Percentiles rank a stretch among this genome's conserved stretches.
phyloP scores from a whole-genome alignment of 2,797 vertebrate genomes.

The Halcyon badia region DNA sequence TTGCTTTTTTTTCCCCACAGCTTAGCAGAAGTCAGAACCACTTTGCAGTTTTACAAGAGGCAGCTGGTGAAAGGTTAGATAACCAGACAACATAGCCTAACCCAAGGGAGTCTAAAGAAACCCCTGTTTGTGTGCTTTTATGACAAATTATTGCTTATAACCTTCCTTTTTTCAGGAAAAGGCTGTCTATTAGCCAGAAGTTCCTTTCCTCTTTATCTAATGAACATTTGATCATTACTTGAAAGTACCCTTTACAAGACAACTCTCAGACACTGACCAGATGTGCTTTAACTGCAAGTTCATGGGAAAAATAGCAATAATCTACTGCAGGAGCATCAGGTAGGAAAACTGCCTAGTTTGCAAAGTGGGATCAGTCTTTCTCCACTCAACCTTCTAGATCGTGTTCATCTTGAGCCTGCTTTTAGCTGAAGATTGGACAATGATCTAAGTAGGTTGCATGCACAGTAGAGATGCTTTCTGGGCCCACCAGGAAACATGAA shows the following conservation, averaged over 20 bases:
- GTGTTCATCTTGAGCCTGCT: not conserved
- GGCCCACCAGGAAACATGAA: not conserved
- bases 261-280: not conserved
- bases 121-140: not conserved
- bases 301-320: not conserved
- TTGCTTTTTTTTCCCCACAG: not conserved
- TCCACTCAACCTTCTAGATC: not conserved
- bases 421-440: not conserved
- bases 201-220: slow-evolving; percentile 21
- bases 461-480: not conserved
- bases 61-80: slow-evolving; percentile 51
- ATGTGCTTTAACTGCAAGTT: slow-evolving; percentile 21
- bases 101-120: slow-evolving; percentile 5
- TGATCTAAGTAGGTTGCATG: not conserved
- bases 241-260: not conserved
- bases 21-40: slow-evolving; percentile 30
- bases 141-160: not conserved
- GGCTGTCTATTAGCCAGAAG: not conserved
- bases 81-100: slow-evolving; percentile 27
- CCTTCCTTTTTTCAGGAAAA: not conserved
- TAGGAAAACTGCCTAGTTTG: not conserved
- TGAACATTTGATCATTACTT: not conserved
- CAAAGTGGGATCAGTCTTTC: not conserved
- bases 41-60: slow-evolving; percentile 48
- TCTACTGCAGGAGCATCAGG: not conserved